Conservation (phyloP, 2,888 invertebrate species). For the Steinernema scapterisci region DNA sequence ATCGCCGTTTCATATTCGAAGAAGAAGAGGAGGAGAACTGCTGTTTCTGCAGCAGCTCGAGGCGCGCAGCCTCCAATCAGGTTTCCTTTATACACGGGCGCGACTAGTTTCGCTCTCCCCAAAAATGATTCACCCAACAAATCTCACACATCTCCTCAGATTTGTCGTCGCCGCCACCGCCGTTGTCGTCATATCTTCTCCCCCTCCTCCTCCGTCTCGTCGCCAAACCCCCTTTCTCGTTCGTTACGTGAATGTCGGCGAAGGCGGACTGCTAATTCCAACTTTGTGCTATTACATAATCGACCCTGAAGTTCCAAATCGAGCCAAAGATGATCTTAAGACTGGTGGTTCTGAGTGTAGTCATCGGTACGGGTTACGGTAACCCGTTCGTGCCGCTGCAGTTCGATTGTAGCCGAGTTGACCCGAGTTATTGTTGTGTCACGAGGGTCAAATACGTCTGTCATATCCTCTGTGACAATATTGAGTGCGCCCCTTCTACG, state of each 20-base stretch:
- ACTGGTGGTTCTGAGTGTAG: neutral
- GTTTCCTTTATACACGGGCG: neutral
- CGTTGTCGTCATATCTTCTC: no score
- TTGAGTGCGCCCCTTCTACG: no score
- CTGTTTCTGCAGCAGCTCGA: no score
- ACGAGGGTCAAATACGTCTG: slow-evolving; percentile 40
- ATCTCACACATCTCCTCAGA: slow-evolving; percentile 9
- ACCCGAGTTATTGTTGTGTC: slow-evolving; percentile 41
- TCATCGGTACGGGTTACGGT: neutral
- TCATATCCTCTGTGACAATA: slow-evolving; percentile 38
- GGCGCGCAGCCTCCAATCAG: neutral
- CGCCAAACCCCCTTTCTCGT: neutral
- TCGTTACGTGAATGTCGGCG: neutral
- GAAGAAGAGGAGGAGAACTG: no score
- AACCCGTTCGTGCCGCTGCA: slow-evolving; percentile 7
- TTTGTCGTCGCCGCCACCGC: no score
- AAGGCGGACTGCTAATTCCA: slow-evolving; percentile 1
- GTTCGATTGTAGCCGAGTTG: slow-evolving; percentile 44
- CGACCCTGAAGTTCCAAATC: neutral
- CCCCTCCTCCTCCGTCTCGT: no score
- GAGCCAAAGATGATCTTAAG: neutral
- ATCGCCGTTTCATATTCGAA: no score
- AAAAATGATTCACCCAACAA: neutral
- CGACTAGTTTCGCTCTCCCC: neutral
- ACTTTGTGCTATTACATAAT: slow-evolving; percentile 6